These are phyloP conservation scores for Trichogramma evanescens DNA, from an alignment of 2,888 invertebrate species.

Conservation along the genomic window DNA sequence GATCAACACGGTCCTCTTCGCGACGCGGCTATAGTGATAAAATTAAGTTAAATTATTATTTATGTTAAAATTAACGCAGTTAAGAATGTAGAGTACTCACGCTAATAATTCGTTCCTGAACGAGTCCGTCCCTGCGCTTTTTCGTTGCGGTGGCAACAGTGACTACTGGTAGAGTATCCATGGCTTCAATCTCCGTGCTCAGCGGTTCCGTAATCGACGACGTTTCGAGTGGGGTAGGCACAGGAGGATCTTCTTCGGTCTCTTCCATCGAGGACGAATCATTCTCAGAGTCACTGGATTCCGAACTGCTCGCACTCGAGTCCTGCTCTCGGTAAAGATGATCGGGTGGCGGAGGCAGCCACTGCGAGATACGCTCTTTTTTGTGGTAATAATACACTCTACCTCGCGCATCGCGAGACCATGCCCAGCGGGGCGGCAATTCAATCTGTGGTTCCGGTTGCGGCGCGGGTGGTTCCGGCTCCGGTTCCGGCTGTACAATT, in stretches of 20 bases:
- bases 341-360: constrained; percentile 59
- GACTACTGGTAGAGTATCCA: constrained; percentile 4
- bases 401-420: constrained; percentile 73
- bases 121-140: constrained; percentile 52
- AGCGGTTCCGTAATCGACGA: constrained; percentile 17
- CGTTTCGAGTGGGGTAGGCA: not conserved
- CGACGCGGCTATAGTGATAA: constrained; percentile 61
- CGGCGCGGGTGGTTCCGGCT: constrained; percentile 13
- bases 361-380: constrained; percentile 68
- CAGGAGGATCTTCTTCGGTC: too few relatives aligned
- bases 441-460: constrained; percentile 47
- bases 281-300: not conserved
- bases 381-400: constrained; percentile 88
- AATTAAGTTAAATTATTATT: constrained; percentile 1
- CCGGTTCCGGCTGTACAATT: constrained; percentile 6
- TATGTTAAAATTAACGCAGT: not conserved
- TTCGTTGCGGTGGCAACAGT: constrained; percentile 35
- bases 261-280: not conserved
- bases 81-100: constrained; percentile 47
- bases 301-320: constrained; percentile 40
- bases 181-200: constrained; percentile 20
- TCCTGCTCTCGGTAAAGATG: constrained; percentile 43
- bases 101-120: constrained; percentile 60
- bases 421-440: constrained; percentile 83
- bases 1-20: constrained; percentile 70